Evolutionary conservation across 2,888 invertebrate species (phyloP).

Genomic region (Rhaphigaster nebulosa): DNA sequence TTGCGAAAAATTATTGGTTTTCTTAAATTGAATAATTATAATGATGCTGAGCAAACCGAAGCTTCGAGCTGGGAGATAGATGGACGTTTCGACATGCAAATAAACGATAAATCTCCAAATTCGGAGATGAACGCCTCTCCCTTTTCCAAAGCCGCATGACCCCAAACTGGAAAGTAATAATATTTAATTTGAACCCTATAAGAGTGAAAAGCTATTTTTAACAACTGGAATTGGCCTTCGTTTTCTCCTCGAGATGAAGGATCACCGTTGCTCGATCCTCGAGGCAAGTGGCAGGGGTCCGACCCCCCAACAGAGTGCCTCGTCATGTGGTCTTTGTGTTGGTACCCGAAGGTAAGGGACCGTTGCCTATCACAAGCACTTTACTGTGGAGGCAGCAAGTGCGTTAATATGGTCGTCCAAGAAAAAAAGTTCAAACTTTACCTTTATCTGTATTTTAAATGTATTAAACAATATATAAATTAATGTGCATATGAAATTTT

Average conservation of each 20-base stretch:
- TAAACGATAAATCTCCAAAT: neutral
- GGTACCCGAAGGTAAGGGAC: neutral
- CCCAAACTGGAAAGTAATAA: constrained; percentile 24
- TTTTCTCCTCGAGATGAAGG: constrained; percentile 12
- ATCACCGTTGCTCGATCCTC: neutral
- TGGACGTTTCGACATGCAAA: neutral
- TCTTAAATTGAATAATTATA: neutral
- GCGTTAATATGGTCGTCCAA: neutral
- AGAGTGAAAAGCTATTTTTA: neutral
- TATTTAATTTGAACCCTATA: neutral
- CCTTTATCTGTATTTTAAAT: too few relatives aligned
- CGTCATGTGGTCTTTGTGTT: neutral
- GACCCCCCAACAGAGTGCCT: neutral
- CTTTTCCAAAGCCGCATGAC: neutral
- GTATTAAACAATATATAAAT: too few relatives aligned
- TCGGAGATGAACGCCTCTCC: neutral
- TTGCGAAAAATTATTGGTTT: neutral
- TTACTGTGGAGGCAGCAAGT: neutral
- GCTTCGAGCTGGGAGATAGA: neutral
- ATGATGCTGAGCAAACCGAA: neutral
- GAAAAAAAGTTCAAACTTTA: too few relatives aligned
- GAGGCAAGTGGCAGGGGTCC: neutral
- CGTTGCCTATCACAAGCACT: neutral
- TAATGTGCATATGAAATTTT: too few relatives aligned
- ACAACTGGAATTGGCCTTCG: neutral